Conservation (phyloP, 2,888 invertebrate species). For the Drosophila imparisetae region DNA sequence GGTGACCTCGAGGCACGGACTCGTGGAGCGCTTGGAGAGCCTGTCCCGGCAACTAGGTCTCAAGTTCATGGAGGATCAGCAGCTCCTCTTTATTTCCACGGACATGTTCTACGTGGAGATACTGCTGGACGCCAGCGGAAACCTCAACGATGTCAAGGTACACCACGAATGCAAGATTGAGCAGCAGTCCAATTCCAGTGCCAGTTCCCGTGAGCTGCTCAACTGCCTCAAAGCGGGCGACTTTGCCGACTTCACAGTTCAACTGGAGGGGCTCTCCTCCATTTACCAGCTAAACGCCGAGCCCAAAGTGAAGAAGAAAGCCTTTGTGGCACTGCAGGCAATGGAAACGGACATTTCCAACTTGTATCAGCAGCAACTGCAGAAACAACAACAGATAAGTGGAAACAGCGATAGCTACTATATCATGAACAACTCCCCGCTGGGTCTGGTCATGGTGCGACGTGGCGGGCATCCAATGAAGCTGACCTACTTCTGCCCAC, state of each 20-base stretch:
- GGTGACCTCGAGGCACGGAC: conserved; percentile 95
- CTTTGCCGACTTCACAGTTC: conserved; percentile 95
- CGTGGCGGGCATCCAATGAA: conserved; percentile 97
- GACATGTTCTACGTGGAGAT: conserved; percentile 99
- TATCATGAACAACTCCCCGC: conserved; percentile 94
- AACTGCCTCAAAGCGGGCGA: conserved; percentile 93
- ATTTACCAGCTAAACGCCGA: conserved; percentile 98
- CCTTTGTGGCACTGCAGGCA: conserved; percentile 95
- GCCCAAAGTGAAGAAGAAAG: conserved; percentile 95
- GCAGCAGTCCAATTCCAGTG: conserved; percentile 89
- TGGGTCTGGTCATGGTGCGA: conserved; percentile 93
- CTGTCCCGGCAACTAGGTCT: conserved; percentile 95
- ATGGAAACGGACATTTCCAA: conserved; percentile 95
- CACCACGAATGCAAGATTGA: conserved; percentile 95
- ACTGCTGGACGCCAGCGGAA: conserved; percentile 92
- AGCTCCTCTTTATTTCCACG: conserved; percentile 95
- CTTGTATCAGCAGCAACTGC: conserved; percentile 91
- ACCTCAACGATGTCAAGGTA: conserved; percentile 94
- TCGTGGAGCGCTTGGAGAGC: conserved; percentile 96
- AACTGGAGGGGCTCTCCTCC: conserved; percentile 95
- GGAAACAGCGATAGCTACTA: conserved; percentile 87
- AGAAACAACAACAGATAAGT: conserved; percentile 88
- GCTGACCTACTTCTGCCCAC: conserved; percentile 91
- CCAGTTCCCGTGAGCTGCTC: conserved; percentile 88
- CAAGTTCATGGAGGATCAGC: conserved; percentile 93